Conservation (phyloP, 1,140 invertebrate genomes). For the Hesperophylax magnus region DNA sequence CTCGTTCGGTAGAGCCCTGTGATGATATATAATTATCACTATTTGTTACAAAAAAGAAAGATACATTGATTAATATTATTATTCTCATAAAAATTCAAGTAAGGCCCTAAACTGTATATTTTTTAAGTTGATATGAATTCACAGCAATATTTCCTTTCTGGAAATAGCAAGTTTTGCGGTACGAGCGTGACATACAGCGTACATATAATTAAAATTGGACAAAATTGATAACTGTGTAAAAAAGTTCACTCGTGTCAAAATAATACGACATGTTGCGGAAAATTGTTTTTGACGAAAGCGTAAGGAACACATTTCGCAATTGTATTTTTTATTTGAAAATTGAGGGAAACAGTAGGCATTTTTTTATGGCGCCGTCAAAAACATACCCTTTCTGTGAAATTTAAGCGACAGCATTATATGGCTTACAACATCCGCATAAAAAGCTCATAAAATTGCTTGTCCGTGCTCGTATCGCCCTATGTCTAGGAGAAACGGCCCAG, state of each 20-base stretch:
- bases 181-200: too few relatives aligned
- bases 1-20: too few relatives aligned
- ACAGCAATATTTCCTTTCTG: too few relatives aligned
- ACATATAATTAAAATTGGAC: too few relatives aligned
- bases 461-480: constrained; percentile 7
- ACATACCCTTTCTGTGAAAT: constrained; percentile 31
- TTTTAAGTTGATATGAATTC: too few relatives aligned
- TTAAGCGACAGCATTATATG: constrained; percentile 34
- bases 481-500: neutral
- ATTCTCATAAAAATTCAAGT: too few relatives aligned
- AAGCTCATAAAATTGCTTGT: constrained; percentile 26
- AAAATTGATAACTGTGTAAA: too few relatives aligned
- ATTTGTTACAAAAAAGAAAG: too few relatives aligned
- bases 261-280: neutral
- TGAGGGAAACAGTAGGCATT: constrained; percentile 12
- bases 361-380: constrained; percentile 29
- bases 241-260: neutral
- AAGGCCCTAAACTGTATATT: too few relatives aligned
- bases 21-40: too few relatives aligned
- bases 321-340: constrained; percentile 3
- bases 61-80: too few relatives aligned
- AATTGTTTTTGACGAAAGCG: neutral
- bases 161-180: too few relatives aligned
- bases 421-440: constrained; percentile 30
- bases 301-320: neutral